Evolutionary conservation across 2,113 vertebrate genomes (phyloP).

Genomic region (Myodes glareolus): DNA sequence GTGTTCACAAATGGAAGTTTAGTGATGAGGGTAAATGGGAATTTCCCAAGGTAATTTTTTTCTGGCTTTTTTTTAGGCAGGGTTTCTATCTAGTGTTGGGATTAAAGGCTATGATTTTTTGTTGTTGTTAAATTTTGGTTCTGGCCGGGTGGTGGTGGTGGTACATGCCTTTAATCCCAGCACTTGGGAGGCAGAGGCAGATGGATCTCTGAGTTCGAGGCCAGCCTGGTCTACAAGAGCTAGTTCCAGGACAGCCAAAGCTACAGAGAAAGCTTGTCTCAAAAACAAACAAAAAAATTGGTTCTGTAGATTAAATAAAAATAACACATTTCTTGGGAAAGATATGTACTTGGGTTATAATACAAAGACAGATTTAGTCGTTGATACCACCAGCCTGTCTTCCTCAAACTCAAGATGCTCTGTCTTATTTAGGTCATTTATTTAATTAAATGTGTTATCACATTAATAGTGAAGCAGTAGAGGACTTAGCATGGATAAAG

Average conservation of each 20-base stretch:
- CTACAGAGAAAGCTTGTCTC: too few species aligned
- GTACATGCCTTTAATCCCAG: too few species aligned
- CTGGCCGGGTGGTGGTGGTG: too few species aligned
- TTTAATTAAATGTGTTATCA: slow-evolving; percentile 35
- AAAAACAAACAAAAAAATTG: neutral
- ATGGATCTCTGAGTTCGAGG: too few species aligned
- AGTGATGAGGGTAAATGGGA: slow-evolving; percentile 10
- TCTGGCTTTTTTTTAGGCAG: neutral
- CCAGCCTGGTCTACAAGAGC: too few species aligned
- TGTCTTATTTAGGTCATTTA: neutral
- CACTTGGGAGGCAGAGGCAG: too few species aligned
- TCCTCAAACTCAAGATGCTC: neutral
- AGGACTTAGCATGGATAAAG: neutral
- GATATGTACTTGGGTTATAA: neutral
- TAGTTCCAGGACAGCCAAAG: too few species aligned
- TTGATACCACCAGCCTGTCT: neutral
- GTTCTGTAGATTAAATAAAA: slow-evolving; percentile 23
- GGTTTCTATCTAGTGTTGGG: neutral
- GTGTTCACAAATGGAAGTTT: neutral
- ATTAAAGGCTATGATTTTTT: neutral
- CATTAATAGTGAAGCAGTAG: neutral
- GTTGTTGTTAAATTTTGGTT: neutral
- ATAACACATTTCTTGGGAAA: neutral
- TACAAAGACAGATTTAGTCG: neutral
- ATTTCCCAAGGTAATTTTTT: neutral